These are phyloP conservation scores for Pseudomugil gertrudae DNA, from an alignment of 2,797 vertebrate species.

Conservation along the genomic window DNA sequence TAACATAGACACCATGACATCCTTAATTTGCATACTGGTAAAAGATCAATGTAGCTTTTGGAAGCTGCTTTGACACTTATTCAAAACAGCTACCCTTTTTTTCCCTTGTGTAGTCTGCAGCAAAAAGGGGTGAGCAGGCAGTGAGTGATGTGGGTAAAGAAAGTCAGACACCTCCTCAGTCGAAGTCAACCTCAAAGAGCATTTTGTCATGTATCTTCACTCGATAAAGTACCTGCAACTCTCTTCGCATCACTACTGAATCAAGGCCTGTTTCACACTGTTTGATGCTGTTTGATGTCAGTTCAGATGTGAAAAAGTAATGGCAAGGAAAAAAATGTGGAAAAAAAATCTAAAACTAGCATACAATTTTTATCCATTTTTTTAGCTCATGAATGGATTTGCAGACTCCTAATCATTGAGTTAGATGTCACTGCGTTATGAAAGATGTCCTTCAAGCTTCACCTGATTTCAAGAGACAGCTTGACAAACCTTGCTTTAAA, in stretches of 20 bases:
- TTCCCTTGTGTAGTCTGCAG: constrained; percentile 58
- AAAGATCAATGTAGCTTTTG: constrained; percentile 71
- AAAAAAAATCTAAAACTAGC: constrained; percentile 37
- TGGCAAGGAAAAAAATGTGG: constrained; percentile 9
- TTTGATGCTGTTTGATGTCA: constrained; percentile 72
- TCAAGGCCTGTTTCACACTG: constrained; percentile 61
- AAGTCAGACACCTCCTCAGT: constrained; percentile 60
- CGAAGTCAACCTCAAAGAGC: constrained; percentile 69
- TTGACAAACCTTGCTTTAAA: constrained; percentile 82
- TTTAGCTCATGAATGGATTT: constrained; percentile 45
- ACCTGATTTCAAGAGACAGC: constrained; percentile 78
- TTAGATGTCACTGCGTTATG: constrained; percentile 68
- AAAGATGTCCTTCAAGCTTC: constrained; percentile 79
- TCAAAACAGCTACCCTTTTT: constrained; percentile 66
- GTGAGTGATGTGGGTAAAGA: constrained; percentile 69
- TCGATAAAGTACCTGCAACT: constrained; percentile 68
- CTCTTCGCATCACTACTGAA: constrained; percentile 59
- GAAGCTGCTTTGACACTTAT: constrained; percentile 70
- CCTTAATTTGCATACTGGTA: constrained; percentile 74
- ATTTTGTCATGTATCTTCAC: constrained; percentile 70
- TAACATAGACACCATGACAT: constrained; percentile 65
- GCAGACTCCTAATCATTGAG: constrained; percentile 67
- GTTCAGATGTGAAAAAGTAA: constrained; percentile 52
- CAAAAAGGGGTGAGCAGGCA: constrained; percentile 54
- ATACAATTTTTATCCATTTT: constrained; percentile 8